Base-by-base conservation (phyloP, 2,113 vertebrate genomes). In the Trichomycterus rosablanca region DNA sequence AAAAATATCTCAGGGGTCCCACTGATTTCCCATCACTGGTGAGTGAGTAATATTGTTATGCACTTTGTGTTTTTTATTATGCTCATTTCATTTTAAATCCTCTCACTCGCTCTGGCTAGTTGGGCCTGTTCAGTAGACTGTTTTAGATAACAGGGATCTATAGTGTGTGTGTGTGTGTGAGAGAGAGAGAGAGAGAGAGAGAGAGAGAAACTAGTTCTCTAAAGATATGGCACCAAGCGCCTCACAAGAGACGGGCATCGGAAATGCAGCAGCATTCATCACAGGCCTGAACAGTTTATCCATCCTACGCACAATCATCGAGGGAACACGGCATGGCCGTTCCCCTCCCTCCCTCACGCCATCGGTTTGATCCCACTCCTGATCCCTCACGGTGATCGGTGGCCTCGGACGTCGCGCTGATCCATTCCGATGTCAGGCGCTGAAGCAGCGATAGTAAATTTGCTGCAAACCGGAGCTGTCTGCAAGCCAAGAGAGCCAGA, bases 371-470 rank as follows among this genome's bases (percentile, higher is more conserved):
- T 45, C 30, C 23, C 30, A 45, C 58, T 61, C 50, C 32, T 20
- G 18, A 68, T 62, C 42, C 23, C 50, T 55, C 56, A 39, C 48
- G 46, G 49, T 63, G 64, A 63, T 59, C 63, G 59, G 59, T 63
- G 48, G 52, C 46, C 39, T 53, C 10, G 10, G 34, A 26, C 59
- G 44, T 15, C 59, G 53, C 40, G 45, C 23, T 57, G 57, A 59
- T 67, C 40, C 64, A 67, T 63, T 62, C 57, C 59, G 45, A 66
- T 61, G 63, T 56, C 63, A 56, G 40, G n/a, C n/a, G n/a, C n/a
- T 32, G 50, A 28, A 40, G 34, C 45, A 51, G 22, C 52, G 40
- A 46, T 57, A 32, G 22, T 45, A 20, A 66, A 57, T 44, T 12
- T 26, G 20, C 44, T 22, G 40, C 28, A 40, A 51, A 55, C 12